phyloP scores from a whole-genome alignment of 2,113 vertebrate genomes.

The Phylloscopus trochiloides region DNA sequence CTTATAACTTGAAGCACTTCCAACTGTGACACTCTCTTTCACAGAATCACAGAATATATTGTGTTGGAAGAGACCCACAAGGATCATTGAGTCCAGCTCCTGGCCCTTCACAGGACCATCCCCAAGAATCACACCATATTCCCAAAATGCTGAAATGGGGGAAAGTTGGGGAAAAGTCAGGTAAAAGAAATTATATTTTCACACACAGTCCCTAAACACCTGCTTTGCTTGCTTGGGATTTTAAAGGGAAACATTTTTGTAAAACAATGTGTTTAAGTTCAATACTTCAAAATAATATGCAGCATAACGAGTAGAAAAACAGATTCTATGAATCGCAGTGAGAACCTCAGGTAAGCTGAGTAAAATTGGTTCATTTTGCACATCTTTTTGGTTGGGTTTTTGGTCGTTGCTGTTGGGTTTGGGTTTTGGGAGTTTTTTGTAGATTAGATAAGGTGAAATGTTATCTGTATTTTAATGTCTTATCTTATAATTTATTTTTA shows the following conservation, averaged over 20 bases:
- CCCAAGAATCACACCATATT: neutral
- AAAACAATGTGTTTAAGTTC: neutral
- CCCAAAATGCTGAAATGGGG: conserved; percentile 71
- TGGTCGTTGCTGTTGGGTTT: neutral
- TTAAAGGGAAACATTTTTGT: neutral
- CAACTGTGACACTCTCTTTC: conserved; percentile 75
- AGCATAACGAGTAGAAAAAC: neutral
- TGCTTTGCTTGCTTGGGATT: neutral
- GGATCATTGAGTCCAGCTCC: neutral
- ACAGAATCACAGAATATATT: neutral
- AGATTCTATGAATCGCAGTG: neutral
- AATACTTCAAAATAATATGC: neutral
- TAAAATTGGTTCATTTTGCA: neutral
- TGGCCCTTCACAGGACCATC: neutral
- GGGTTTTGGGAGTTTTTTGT: rapidly evolving
- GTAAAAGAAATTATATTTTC: conserved; percentile 36
- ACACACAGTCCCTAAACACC: neutral
- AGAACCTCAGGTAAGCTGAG: neutral
- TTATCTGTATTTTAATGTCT: neutral
- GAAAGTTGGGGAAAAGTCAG: conserved; percentile 80
- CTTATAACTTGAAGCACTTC: conserved; percentile 76
- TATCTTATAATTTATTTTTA: neutral
- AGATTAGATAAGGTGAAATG: neutral
- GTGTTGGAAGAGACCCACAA: neutral
- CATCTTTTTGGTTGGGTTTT: neutral